Base-by-base conservation (phyloP, 2,113 vertebrate species). In the Syngnathus typhle region DNA sequence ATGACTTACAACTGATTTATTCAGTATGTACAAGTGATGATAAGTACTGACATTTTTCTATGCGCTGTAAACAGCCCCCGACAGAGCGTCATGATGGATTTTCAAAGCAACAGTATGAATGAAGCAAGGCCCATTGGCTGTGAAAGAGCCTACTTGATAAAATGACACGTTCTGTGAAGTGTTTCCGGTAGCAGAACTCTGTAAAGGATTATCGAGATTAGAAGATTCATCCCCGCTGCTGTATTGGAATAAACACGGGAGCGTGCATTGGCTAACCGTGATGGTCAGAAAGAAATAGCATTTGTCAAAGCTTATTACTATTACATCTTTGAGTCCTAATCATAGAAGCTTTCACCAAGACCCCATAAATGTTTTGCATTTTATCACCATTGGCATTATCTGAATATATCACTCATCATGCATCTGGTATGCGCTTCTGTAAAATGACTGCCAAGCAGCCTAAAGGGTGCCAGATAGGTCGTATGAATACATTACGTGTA, bases 301-400 rank as follows among this genome's bases (percentile, higher is more conserved):
- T 81, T 83, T 79, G 78, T 79, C 69, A 73, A 72, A 64, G 49
- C 75, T 68, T 66, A 82, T 83, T 65, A 75, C 32, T 41, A n/a
- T 38, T 63, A 70, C 70, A 76, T 60, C 54, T 69, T 39, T 41
- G 60, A 75, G 15, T 16, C 60, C 8, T 9, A 60, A 60, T 63
- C 70, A 59, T 67, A 65, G 52, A 67, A 52, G 49, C 46, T 36
- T 41, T 49, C 56, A 37, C 7, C 15, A 55, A 69, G 51, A 70
- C 13, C 41, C 23, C 36, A 51, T 32, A 8, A 43, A 10, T 64
- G 41, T 61, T 39, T 58, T 41, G 49, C 59, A 36, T 70, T 41
- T 43, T 23, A 67, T n/a, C 47, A 67, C 37, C 7, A 11, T 44
- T 66, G 71, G 21, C 62, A 74, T 76, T 66, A 61, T 75, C 60